Evolutionary conservation across 2,113 vertebrate genomes (phyloP).

Genomic region (Channa argus): DNA sequence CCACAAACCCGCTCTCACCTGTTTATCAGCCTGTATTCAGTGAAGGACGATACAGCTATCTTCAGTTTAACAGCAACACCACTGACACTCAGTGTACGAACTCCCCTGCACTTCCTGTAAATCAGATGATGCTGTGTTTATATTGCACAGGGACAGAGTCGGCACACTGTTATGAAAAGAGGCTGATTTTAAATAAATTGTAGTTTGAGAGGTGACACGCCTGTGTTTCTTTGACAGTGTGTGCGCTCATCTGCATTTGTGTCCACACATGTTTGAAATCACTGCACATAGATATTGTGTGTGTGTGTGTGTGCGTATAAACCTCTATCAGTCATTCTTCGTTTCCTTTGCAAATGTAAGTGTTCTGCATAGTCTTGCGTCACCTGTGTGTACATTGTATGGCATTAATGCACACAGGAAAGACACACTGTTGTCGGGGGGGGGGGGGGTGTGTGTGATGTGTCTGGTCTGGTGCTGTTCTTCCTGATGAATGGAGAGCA

Average conservation of each 20-base stretch:
- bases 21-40: conserved; percentile 61
- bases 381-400: background rate
- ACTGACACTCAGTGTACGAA: conserved; percentile 40
- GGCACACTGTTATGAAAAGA: conserved; percentile 25
- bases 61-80: conserved; percentile 1
- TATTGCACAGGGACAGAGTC: background rate
- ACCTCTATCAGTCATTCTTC: conserved; percentile 15
- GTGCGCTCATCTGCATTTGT: background rate
- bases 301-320: too few relatives aligned
- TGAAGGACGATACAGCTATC: conserved; percentile 38
- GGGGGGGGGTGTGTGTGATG: conserved; percentile 5
- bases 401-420: background rate
- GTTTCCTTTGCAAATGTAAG: background rate
- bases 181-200: conserved; percentile 30
- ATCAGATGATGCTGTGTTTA: conserved; percentile 31
- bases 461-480: conserved; percentile 32
- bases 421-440: conserved; percentile 6
- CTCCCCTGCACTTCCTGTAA: conserved; percentile 23
- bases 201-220: conserved; percentile 14
- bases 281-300: background rate
- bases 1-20: background rate
- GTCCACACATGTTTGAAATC: background rate
- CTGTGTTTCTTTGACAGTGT: conserved; percentile 22
- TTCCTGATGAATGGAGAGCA: conserved; percentile 60
- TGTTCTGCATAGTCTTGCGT: background rate